Percentiles rank a stretch among this genome's conserved stretches.
phyloP scores from a whole-genome alignment of 2,113 vertebrate genomes.

The Archilochus colubris region DNA sequence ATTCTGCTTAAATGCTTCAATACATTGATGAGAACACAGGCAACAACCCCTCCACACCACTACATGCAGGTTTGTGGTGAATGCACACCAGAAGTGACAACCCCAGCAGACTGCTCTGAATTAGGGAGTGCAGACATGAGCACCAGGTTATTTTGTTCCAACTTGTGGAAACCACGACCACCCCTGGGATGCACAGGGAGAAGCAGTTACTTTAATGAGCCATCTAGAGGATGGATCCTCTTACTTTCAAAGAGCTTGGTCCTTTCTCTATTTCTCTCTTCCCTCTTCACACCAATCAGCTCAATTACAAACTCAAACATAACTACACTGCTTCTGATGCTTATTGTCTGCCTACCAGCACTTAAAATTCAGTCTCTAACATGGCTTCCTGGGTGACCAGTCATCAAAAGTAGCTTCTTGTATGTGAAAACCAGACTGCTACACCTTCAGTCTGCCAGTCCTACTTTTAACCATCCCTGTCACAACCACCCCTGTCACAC shows the following conservation, averaged over 20 bases:
- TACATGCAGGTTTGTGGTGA: neutral
- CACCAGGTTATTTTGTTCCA: neutral
- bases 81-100: neutral
- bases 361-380: neutral
- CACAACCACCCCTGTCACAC: neutral
- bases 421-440: neutral
- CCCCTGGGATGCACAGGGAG: neutral
- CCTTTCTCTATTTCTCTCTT: neutral
- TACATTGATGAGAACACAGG: neutral
- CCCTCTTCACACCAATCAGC: neutral
- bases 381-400: neutral
- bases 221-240: neutral
- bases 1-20: constrained; percentile 36
- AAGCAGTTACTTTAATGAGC: neutral
- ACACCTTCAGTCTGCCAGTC: neutral
- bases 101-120: neutral
- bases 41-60: neutral
- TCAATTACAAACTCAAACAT: neutral
- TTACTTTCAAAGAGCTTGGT: neutral
- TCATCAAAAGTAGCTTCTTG: neutral
- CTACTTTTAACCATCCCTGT: neutral
- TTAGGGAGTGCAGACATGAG: neutral
- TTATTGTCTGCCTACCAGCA: neutral
- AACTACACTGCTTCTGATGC: neutral
- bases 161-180: neutral